These are phyloP conservation scores for Dryas iulia DNA, from an alignment of 1,140 invertebrate genomes.

Conservation along the genomic window DNA sequence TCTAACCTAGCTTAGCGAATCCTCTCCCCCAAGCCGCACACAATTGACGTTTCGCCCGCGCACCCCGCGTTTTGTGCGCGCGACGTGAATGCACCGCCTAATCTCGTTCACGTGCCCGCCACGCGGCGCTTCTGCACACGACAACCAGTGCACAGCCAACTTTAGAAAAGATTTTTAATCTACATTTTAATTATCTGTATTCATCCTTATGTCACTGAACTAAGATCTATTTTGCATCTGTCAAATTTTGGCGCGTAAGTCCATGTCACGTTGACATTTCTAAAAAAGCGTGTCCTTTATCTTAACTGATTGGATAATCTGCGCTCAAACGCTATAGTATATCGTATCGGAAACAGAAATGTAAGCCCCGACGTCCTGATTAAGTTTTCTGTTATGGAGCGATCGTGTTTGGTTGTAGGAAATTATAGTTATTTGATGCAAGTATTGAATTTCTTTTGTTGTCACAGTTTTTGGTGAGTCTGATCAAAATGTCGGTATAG, in stretches of 20 bases:
- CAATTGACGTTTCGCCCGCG: conserved; percentile 68
- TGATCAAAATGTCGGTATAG: conserved; percentile 59
- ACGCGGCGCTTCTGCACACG: conserved; percentile 68
- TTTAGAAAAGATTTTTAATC: conserved; percentile 46
- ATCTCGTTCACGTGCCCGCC: conserved; percentile 72
- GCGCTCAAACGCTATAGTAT: conserved; percentile 76
- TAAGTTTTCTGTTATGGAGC: conserved; percentile 66
- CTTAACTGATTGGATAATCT: conserved; percentile 80
- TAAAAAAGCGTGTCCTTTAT: conserved; percentile 78
- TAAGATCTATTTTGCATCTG: conserved; percentile 43
- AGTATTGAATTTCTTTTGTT: conserved; percentile 61
- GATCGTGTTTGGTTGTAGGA: conserved; percentile 51
- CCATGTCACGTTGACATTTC: conserved; percentile 29
- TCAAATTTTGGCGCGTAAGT: conserved; percentile 50
- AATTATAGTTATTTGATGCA: conserved; percentile 76
- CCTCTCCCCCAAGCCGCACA: conserved; percentile 67
- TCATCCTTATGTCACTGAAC: conserved; percentile 30
- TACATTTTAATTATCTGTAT: conserved; percentile 22
- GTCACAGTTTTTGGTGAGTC: conserved; percentile 62
- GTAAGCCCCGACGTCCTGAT: conserved; percentile 67
- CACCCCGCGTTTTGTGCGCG: conserved; percentile 60
- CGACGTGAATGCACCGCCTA: conserved; percentile 73
- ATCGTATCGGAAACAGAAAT: conserved; percentile 78
- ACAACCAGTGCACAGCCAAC: conserved; percentile 50
- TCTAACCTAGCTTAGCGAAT: conserved; percentile 73